Evolutionary conservation across 2,797 vertebrate species (phyloP), one percentile per base, ranked within the genome.

Genomic region (Crocidura indochinensis): DNA sequence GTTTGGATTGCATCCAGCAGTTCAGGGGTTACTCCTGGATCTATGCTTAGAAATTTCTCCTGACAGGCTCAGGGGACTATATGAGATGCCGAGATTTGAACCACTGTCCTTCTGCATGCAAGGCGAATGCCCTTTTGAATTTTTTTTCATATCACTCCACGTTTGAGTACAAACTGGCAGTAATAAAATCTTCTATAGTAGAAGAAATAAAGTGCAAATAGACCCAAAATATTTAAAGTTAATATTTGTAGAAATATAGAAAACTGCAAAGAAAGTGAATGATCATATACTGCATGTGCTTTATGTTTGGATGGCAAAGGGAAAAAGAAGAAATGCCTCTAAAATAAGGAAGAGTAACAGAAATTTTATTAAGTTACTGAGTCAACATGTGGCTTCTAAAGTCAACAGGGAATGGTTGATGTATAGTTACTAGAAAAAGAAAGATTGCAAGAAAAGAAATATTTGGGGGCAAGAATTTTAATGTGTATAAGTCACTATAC

Each of bases 401-500:
- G 67, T 87, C 60, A 90, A 9, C 72, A 76, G 46, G 20, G 26
- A 24, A 71, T 38, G 27, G 27, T 64, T 91, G 20, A 83, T 68
- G 3, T 49, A 60, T 67, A 15, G 26, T 74, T 73, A 22, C 64
- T 90, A 53, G 62, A 79, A 76, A 65, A 91, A 12, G 79, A 91
- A 93, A 77, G 8, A 77, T 0, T 31, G 10, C 29, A 72, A 90
- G 73, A 49, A 90, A 93, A 83, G 17, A 79, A 73, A n/a, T 69
- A 74, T 94, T 53, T 8, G 67, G 79, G 64, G 53, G 27, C 26
- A 86, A 93, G 65, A 92, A 90, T 95, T 91, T 90, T 84, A 88
- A 95, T 94, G 84, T 89, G 74, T 76, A 83, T 12, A 84, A 92
- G 64, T 38, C 49, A 89, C 53, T 74, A 29, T 51, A 86, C 92